A percentile compares a stretch with the other conserved stretches of the same genome.
phyloP scores from a whole-genome alignment of 1,140 invertebrate genomes.

The Palaemon carinicauda region DNA sequence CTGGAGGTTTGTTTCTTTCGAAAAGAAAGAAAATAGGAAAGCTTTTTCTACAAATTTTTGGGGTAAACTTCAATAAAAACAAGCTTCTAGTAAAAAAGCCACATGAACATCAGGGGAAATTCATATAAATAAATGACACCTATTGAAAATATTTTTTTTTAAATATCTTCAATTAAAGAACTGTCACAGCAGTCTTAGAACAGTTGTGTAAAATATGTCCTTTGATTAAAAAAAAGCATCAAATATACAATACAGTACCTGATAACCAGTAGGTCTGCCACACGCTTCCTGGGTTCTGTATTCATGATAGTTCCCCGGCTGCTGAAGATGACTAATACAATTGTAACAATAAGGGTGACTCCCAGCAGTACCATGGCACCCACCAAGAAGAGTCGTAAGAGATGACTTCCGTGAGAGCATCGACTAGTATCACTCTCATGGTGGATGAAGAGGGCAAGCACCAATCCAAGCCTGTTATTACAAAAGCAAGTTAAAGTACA shows the following conservation, averaged over 20 bases:
- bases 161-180: too few relatives aligned
- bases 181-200: not conserved
- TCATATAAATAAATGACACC: too few relatives aligned
- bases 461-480: conserved; percentile 20
- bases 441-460: conserved; percentile 14
- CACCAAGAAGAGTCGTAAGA: conserved; percentile 50
- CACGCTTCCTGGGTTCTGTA: conserved; percentile 62
- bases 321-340: conserved; percentile 63
- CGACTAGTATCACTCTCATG: conserved; percentile 28
- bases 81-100: too few relatives aligned
- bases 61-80: too few relatives aligned
- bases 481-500: not conserved
- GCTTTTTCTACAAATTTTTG: too few relatives aligned
- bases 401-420: conserved; percentile 16
- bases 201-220: not conserved
- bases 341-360: conserved; percentile 62
- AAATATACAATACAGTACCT: conserved; percentile 60
- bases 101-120: too few relatives aligned
- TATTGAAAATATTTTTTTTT: too few relatives aligned
- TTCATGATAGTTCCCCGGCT: conserved; percentile 65
- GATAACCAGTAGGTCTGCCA: conserved; percentile 64
- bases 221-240: too few relatives aligned
- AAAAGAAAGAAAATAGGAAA: too few relatives aligned
- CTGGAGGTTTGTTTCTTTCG: too few relatives aligned
- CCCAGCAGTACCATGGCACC: conserved; percentile 62